Evolutionary conservation across 2,888 invertebrate genomes (phyloP), one percentile per base, ranked within the genome.

Genomic region (Trachelus tabidus): DNA sequence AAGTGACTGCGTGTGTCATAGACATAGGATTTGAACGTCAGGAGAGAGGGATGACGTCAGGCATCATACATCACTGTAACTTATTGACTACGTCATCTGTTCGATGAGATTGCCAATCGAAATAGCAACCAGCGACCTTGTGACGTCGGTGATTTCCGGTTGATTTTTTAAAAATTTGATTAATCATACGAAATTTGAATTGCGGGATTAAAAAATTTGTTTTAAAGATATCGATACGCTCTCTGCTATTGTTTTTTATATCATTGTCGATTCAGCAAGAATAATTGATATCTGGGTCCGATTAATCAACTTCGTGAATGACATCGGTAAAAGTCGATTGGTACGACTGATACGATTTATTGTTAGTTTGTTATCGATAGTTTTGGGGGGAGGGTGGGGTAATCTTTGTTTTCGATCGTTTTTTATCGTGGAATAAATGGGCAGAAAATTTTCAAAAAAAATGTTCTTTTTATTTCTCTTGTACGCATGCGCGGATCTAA

Each of bases 1-100:
- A 56, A 56, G 23, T 2, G 15, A 23, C 23, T 56, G 56, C 15
- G 56, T 23, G 56, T 56, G 15, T 56, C 56, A 56, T 23, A 15
- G 56, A 23, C 56, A 56, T 56, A 23, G 23, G 31, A 71, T 30
- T 30, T 30, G 71, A 23, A 30, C 31, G 30, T 71, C 71, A 34
- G 71, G 34, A 71, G 30, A 71, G 71, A 71, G 71, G 30, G 71
- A 33, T 31, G 71, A 71, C 71, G 71, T 71, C 34, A 71, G 30
- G 3, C 30, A 9, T 71, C 71, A 9, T 30, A 56, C 56, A 15
- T 56, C 56, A 23, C 9, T 23, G 23, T 23, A 23, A 23, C 23
- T 56, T 6, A 56, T 23, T 56, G 56, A 2, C 56, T 56, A 23
- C 56, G 23, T 56, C 56, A 23, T 56, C 23, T 9, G 6, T 9